Evolutionary conservation across 1,140 invertebrate genomes (phyloP).

Genomic region (Eurosta solidaginis): DNA sequence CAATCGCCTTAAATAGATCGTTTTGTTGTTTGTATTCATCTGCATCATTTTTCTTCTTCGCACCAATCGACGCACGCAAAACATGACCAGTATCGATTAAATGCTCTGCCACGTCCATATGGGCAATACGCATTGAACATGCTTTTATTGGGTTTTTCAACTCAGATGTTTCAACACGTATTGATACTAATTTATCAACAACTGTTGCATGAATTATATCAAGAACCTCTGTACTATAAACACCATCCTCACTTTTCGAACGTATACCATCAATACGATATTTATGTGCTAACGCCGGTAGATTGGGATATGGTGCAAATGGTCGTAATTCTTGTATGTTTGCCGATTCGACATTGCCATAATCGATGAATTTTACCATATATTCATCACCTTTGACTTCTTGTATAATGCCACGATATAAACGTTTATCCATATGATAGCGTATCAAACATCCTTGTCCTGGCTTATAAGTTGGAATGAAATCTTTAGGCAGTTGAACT

Average conservation of each 20-base stretch:
- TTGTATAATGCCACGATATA: constrained; percentile 67
- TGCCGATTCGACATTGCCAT: constrained; percentile 66
- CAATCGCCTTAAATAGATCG: not conserved
- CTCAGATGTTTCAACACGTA: constrained; percentile 38
- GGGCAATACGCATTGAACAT: constrained; percentile 38
- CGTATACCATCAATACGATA: constrained; percentile 61
- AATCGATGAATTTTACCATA: constrained; percentile 67
- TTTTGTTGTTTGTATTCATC: not conserved
- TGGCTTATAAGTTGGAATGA: constrained; percentile 17
- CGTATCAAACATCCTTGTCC: constrained; percentile 69
- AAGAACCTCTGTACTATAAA: constrained; percentile 34
- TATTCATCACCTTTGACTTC: constrained; percentile 53
- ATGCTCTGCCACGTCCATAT: constrained; percentile 38
- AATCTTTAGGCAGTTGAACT: not conserved
- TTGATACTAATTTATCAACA: constrained; percentile 42
- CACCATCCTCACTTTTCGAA: constrained; percentile 45
- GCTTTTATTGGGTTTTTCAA: constrained; percentile 29
- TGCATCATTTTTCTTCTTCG: not conserved
- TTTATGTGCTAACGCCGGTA: constrained; percentile 65
- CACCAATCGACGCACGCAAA: not conserved
- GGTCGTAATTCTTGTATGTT: constrained; percentile 63
- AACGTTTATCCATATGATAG: constrained; percentile 66
- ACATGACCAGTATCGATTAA: constrained; percentile 39
- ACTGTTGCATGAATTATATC: constrained; percentile 42
- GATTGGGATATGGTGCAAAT: constrained; percentile 64